Conservation (phyloP, 92 coral and sea anemone species). For the Blastomussa wellsi region DNA sequence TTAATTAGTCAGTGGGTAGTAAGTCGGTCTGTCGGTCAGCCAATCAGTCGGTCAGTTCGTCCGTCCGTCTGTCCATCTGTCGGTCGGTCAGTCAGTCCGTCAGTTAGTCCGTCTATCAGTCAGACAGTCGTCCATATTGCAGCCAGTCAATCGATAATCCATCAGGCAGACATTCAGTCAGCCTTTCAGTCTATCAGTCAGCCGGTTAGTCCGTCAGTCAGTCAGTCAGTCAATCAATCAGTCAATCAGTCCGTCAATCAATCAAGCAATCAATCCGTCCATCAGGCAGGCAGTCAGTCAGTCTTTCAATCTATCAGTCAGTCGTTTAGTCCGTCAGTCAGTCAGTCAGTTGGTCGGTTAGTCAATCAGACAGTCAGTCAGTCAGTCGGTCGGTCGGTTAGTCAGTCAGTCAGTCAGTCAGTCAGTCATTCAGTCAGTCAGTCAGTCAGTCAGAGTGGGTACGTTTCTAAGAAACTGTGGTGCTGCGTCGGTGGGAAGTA, state of each 20-base stretch:
- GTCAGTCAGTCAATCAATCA: neutral
- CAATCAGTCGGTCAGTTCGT: neutral
- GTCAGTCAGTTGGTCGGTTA: too few relatives aligned
- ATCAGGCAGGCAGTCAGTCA: too few relatives aligned
- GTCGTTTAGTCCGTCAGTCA: neutral
- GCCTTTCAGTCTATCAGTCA: neutral
- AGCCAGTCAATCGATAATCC: neutral
- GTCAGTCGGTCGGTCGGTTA: too few relatives aligned
- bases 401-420: neutral
- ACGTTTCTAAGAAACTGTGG: too few relatives aligned
- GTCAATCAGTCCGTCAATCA: too few relatives aligned
- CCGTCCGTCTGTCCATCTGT: neutral
- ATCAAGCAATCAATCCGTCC: too few relatives aligned
- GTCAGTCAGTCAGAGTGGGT: neutral
- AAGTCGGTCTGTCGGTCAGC: neutral
- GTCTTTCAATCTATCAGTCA: neutral
- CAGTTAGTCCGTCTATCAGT: slow-evolving; percentile 3
- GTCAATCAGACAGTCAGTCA: too few relatives aligned
- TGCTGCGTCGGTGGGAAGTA: neutral
- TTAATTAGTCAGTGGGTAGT: neutral
- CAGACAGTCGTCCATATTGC: too few relatives aligned
- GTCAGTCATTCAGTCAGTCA: neutral
- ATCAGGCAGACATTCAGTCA: neutral
- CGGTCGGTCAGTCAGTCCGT: neutral
- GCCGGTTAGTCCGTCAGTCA: neutral